Evolutionary conservation across 1,140 invertebrate species (phyloP), one percentile per base, ranked within the genome.

Genomic region (Caerostris darwini): DNA sequence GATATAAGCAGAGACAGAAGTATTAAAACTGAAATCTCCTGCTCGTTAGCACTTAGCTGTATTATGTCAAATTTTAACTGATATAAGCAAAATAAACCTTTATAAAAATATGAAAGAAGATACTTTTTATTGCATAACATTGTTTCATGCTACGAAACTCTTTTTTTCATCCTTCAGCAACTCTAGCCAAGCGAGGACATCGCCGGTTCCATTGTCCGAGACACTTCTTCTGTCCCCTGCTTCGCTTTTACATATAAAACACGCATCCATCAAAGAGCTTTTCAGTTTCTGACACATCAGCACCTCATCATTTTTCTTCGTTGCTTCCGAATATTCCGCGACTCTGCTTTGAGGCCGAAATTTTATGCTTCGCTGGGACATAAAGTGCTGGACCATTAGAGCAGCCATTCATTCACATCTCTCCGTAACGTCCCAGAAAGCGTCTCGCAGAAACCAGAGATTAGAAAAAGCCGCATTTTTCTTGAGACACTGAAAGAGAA

Each of bases 161-260:
- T 34, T 34, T 34, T 34, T 34, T 34, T 34, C 34, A 34, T 34
- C 34, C 34, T 34, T 34, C 34, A 34, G 34, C 34, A 34, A 34
- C 34, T 34, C 34, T 34, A 34, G 34, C 34, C 34, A 34, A 34
- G 34, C 34, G 34, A 71, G n/a, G 69, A 71, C 69, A 71, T 71
- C 69, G 34, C 8, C 69, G 69, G 8, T 14, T 83, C 7, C 83
- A 86, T 86, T 86, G 83, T 86, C 58, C 83, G 34, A 86, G 34
- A 86, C 8, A 19, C 61, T 89, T 59, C 61, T 57, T n/a, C 61
- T 58, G 54, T 17, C 54, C 85, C 19, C 57, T 50, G 34, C n/a
- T 34, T 59, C 53, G 12, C 91, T 93, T 93, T 83, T 93, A 93
- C 91, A 86, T 93, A 93, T 93, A 93, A 93, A 93, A 93, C 91